phyloP scores from a whole-genome alignment of 2,797 vertebrate species.

The Craterocephalus amniculus region DNA sequence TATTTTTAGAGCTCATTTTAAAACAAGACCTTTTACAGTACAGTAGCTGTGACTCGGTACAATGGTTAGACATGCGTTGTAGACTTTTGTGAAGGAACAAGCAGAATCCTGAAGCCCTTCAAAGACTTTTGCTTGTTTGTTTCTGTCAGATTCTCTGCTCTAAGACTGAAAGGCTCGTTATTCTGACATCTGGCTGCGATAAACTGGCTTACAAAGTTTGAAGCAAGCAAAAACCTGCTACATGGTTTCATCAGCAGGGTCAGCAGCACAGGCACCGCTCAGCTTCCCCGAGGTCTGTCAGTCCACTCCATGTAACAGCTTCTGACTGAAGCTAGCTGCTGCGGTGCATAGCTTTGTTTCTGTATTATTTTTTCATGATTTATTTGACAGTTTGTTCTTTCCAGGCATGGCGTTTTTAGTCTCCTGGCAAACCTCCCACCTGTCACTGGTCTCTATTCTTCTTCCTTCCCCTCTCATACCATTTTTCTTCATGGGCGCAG shows the following conservation, averaged over 20 bases:
- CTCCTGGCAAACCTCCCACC: conserved; percentile 91
- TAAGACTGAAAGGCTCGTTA: conserved; percentile 81
- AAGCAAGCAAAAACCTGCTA: conserved; percentile 85
- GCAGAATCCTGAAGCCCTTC: conserved; percentile 13
- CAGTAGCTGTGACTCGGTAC: conserved; percentile 1
- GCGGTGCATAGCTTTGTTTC: neutral
- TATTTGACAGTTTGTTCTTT: conserved; percentile 40
- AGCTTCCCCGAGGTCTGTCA: conserved; percentile 90
- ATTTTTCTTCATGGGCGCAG: conserved; percentile 92
- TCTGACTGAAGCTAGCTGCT: conserved; percentile 13
- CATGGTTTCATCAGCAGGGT: conserved; percentile 89
- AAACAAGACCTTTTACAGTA: too few species aligned
- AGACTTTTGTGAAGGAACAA: conserved; percentile 20
- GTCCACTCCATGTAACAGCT: conserved; percentile 7
- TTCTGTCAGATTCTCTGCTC: conserved; percentile 84
- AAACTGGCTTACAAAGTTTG: conserved; percentile 91
- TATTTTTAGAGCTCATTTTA: too few species aligned
- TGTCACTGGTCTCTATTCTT: conserved; percentile 93
- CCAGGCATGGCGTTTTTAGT: conserved; percentile 91
- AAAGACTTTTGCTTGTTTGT: conserved; percentile 31
- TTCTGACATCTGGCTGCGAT: conserved; percentile 87
- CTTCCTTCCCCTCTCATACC: conserved; percentile 90
- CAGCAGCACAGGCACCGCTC: conserved; percentile 91
- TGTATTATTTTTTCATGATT: conserved; percentile 35
- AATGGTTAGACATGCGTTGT: conserved; percentile 25